Percentiles rank a stretch among this genome's conserved stretches.
phyloP scores from a whole-genome alignment of 2,888 invertebrate species.

The Chironomus riparius region DNA sequence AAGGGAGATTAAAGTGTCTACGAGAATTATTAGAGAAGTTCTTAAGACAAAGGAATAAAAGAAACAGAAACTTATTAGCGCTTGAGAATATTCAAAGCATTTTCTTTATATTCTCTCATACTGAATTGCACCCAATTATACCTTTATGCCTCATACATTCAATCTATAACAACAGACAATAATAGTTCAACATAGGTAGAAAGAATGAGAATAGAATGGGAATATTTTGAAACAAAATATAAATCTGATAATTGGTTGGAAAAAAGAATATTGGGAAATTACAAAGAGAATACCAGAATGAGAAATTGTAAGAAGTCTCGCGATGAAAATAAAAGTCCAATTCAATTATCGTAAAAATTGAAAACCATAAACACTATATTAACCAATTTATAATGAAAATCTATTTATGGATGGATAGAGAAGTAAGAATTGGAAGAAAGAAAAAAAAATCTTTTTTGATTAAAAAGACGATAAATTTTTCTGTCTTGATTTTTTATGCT shows the following conservation, averaged over 20 bases:
- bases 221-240: constrained; percentile 18
- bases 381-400: neutral
- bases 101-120: neutral
- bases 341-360: constrained; percentile 26
- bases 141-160: neutral
- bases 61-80: neutral
- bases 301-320: neutral
- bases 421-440: neutral
- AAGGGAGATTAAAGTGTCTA: neutral
- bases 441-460: neutral
- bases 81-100: neutral
- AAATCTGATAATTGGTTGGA: constrained; percentile 20
- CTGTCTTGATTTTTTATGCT: neutral
- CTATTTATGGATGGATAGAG: neutral
- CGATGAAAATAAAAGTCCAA: constrained; percentile 21
- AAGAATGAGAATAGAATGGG: neutral
- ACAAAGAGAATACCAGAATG: neutral
- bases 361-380: constrained; percentile 13
- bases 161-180: neutral
- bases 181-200: neutral
- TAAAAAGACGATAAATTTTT: neutral
- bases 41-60: neutral
- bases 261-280: constrained; percentile 6
- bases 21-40: too few relatives aligned
- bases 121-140: constrained; percentile 27